phyloP scores from a whole-genome alignment of 37 sponge, comb jelly and placozoan genomes.

The Crambe crambe region DNA sequence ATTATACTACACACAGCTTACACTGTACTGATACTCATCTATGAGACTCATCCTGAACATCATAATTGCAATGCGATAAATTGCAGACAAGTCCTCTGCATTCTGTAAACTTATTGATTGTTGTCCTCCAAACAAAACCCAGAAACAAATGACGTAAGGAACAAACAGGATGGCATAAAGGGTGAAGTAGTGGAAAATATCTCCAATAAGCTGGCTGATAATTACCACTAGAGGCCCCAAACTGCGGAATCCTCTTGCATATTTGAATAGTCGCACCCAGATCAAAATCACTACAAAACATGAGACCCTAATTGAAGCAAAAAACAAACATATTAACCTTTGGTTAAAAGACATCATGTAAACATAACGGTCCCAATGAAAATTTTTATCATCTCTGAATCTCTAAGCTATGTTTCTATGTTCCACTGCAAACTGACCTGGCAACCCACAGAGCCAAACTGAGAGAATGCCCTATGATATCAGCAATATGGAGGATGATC shows the following conservation, averaged over 20 bases:
- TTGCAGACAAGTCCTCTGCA: background rate
- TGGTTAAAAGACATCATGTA: background rate
- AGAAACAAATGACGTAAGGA: slow-evolving; percentile 57
- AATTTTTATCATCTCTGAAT: background rate
- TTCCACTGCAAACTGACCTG: background rate
- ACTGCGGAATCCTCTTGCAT: slow-evolving; percentile 25
- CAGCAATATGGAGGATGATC: slow-evolving; percentile 34
- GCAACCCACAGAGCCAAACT: slow-evolving; percentile 19
- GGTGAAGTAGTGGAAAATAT: slow-evolving; percentile 41
- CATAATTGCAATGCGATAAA: slow-evolving; percentile 33
- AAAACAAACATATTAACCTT: background rate
- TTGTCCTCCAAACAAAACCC: slow-evolving; percentile 64
- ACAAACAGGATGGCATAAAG: slow-evolving; percentile 42
- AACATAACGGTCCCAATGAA: too few relatives aligned
- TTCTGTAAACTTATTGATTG: background rate
- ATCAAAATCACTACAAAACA: slow-evolving; percentile 40
- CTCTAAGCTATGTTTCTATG: background rate
- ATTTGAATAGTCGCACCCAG: slow-evolving; percentile 53
- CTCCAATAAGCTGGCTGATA: slow-evolving; percentile 26
- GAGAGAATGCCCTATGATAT: slow-evolving; percentile 22
- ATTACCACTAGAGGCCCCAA: slow-evolving; percentile 61
- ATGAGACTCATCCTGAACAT: slow-evolving; percentile 53
- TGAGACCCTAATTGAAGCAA: slow-evolving; percentile 16
- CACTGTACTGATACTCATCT: slow-evolving; percentile 47
- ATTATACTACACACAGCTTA: background rate